Evolutionary conservation across 2,113 vertebrate species (phyloP), one percentile per base, ranked within the genome.

Genomic region (Pseudonaja textilis): DNA sequence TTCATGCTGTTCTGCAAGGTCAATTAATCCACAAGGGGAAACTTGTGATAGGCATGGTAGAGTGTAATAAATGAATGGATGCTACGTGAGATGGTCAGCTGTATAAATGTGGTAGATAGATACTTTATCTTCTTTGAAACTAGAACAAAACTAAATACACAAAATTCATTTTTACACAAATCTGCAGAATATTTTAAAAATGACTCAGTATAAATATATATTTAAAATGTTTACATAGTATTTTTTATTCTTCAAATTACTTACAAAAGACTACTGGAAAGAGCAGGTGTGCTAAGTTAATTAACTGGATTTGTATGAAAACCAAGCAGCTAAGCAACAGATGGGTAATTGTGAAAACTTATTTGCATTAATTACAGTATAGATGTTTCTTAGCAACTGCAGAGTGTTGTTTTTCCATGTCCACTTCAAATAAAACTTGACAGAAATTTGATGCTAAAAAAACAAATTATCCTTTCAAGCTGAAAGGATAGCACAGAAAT

Each of bases 71-170:
- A 74, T 74, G n/a, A 39, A 74, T 39, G 69, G n/a, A 7, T 74
- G 2, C 69, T 74, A 39, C 16, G n/a, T 3, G n/a, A 39, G 69
- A 74, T 39, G 16, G n/a, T 2, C 16, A 6, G 69, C n/a, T 74
- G n/a, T 39, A 39, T n/a, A 74, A 74, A 39, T 74, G n/a, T 74
- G n/a, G 16, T 34, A 74, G 29, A 64, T 4, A 26, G 64, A 18
- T 2, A 20, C 52, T 88, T 3, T 20, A 88, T 88, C 50, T 87
- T 87, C 23, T 87, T 16, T 87, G n/a, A 54, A 57, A n/a, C 7
- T 61, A 34, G 0, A 0, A 85, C 85, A 47, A 0, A 0, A 81
- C 0, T 25, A 0, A 1, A 12, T 2, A 54, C 0, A 22, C 25
- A 9, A 6, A 85, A 92, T 0, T 14, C 85, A 23, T 86, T 26